These are phyloP conservation scores for Menidia beryllina DNA, from an alignment of 2,113 vertebrate species.

Conservation along the genomic window DNA sequence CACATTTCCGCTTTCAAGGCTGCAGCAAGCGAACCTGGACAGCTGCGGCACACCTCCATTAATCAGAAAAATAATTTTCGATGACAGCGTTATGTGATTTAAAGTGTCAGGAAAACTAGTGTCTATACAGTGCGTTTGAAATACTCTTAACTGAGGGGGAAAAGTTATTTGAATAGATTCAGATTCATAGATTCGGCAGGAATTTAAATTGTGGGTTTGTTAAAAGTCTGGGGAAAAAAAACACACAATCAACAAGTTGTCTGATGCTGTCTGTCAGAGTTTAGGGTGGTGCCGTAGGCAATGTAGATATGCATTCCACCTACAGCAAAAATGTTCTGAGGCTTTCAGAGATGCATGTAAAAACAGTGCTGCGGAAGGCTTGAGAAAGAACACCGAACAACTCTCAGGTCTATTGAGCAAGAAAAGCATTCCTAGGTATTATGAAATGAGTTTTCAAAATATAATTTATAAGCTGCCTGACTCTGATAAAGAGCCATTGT, in stretches of 20 bases:
- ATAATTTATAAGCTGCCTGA: constrained; percentile 22
- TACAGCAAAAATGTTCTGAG: constrained; percentile 14
- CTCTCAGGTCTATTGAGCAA: background rate
- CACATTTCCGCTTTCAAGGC: constrained; percentile 55
- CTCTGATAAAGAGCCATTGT: background rate
- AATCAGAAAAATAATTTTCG: constrained; percentile 25
- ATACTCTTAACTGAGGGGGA: background rate
- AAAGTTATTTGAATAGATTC: background rate
- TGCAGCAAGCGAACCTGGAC: constrained; percentile 40
- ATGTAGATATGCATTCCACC: constrained; percentile 8
- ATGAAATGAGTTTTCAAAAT: constrained; percentile 36
- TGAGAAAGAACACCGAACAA: constrained; percentile 6
- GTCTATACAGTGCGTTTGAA: background rate
- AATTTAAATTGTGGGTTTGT: background rate
- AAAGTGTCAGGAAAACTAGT: constrained; percentile 14
- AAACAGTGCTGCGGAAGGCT: background rate
- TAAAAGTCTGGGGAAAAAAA: no score
- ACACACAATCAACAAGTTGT: background rate
- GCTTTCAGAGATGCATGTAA: background rate
- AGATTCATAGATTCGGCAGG: background rate
- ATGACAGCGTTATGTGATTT: constrained; percentile 30
- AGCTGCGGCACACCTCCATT: constrained; percentile 56
- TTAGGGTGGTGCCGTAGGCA: background rate
- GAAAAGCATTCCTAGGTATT: constrained; percentile 45
- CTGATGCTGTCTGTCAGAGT: constrained; percentile 5